Percentiles rank a stretch among this genome's conserved stretches.
phyloP scores from a whole-genome alignment of 1,140 invertebrate genomes.

The Tetramorium parvispinum region DNA sequence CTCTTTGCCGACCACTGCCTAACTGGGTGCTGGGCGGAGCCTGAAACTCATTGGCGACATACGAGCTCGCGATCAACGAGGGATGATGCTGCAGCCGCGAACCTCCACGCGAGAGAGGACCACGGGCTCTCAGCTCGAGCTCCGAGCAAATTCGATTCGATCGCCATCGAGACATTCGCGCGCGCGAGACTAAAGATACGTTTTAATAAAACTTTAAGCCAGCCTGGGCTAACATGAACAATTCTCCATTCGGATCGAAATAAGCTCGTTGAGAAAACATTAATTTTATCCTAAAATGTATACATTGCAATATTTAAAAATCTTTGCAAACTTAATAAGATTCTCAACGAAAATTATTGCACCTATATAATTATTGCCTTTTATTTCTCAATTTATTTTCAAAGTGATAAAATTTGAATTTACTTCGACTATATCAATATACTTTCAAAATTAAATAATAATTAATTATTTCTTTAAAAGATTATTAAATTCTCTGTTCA shows the following conservation, averaged over 20 bases:
- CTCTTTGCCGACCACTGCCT: conserved; percentile 65
- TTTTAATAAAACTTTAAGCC: conserved; percentile 13
- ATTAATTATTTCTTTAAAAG: not conserved
- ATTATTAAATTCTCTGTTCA: not conserved
- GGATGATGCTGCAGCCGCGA: conserved; percentile 25
- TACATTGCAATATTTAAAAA: not conserved
- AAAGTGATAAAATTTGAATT: not conserved
- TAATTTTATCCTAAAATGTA: not conserved
- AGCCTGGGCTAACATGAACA: not conserved
- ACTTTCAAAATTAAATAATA: conserved; percentile 8
- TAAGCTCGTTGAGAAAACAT: not conserved
- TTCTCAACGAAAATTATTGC: not conserved
- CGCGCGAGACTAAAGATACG: conserved; percentile 13
- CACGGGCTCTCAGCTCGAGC: not conserved
- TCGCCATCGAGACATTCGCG: conserved; percentile 30
- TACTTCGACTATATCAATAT: not conserved
- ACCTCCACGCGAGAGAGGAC: conserved; percentile 12
- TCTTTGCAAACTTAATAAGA: not conserved
- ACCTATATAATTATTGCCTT: too few relatives aligned
- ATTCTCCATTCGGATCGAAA: not conserved
- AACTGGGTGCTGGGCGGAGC: conserved; percentile 75
- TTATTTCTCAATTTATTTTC: not conserved
- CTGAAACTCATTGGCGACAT: conserved; percentile 71
- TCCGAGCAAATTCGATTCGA: conserved; percentile 46
- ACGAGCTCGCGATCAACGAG: conserved; percentile 44